phyloP scores from a whole-genome alignment of 2,888 invertebrate species.

The Iselma pallidipennis region DNA sequence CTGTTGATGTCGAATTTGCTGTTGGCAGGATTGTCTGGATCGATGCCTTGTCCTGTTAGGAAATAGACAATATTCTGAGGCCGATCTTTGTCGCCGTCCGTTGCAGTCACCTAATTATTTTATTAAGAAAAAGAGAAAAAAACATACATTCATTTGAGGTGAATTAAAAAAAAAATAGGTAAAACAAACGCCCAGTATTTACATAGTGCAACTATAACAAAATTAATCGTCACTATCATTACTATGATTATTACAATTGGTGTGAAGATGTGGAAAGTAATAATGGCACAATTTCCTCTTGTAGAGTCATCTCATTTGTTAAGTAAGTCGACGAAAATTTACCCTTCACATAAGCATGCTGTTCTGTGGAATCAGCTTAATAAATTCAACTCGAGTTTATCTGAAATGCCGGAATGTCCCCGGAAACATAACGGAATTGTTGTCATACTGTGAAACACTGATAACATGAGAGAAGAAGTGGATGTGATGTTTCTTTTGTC shows the following conservation, averaged over 20 bases:
- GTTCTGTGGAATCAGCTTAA: slow-evolving; percentile 11
- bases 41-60: slow-evolving; percentile 93
- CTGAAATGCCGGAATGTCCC: slow-evolving; percentile 10
- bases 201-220: no score
- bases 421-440: slow-evolving; percentile 3
- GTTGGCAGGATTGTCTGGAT: slow-evolving; percentile 92
- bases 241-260: neutral
- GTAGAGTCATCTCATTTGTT: slow-evolving; percentile 17
- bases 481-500: neutral
- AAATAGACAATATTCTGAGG: slow-evolving; percentile 96
- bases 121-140: slow-evolving; percentile 23
- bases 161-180: no score
- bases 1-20: slow-evolving; percentile 97
- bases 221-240: no score
- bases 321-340: slow-evolving; percentile 6
- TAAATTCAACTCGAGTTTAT: slow-evolving; percentile 17
- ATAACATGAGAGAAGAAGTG: neutral
- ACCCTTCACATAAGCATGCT: slow-evolving; percentile 17
- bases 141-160: no score
- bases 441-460: neutral
- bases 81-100: slow-evolving; percentile 94
- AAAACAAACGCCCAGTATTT: no score
- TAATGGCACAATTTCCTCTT: slow-evolving; percentile 14
- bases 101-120: slow-evolving; percentile 81
- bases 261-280: slow-evolving; percentile 8